Evolutionary conservation across 2,113 vertebrate species (phyloP), one percentile per base, ranked within the genome.

Genomic region (Labeo catla): DNA sequence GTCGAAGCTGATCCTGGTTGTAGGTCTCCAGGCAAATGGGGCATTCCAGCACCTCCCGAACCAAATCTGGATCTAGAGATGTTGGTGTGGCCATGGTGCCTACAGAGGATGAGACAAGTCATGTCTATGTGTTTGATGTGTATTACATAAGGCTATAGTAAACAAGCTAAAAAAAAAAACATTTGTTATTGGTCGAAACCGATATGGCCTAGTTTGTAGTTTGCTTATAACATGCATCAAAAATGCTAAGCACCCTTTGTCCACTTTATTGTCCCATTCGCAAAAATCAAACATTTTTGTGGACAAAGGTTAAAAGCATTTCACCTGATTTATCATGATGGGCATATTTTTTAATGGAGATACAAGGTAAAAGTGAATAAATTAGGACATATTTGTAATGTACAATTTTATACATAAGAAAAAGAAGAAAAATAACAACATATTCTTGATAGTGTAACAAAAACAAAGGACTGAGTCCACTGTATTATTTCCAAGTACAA

Each of bases 21-120:
- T 98, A 99, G 73, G 97, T 97, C 89, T 99, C 98, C 94, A 99
- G 95, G 91, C 98, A 99, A 84, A 99, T 99, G 10, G 98, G 97
- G 89, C 98, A 99, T 89, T 99, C 98, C 72, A 99, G 93, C 39
- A 99, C 96, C 92, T 99, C 98, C 47, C 98, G 96, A 85, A 99
- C 95, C 0, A 97, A 93, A 2, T 99, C 97, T 0, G 97, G 94
- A 92, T 99, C 98, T 93, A 99, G 93, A 16, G 93, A 93, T 13
- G 93, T 94, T 6, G 95, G 95, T 0, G 94, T 91, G 6, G 96
- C 97, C 97, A 98, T 98, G 72, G 78, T 90, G 89, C 65, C 86
- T 89, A 61, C 13, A 36, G 11, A 21, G 13, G n/a, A 49, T 36
- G 28, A 83, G 49, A 78, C 23, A 86, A 73, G 59, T 65, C 13